These are phyloP conservation scores for Liodrosophila aerea DNA, from an alignment of 2,888 invertebrate genomes.

Conservation along the genomic window DNA sequence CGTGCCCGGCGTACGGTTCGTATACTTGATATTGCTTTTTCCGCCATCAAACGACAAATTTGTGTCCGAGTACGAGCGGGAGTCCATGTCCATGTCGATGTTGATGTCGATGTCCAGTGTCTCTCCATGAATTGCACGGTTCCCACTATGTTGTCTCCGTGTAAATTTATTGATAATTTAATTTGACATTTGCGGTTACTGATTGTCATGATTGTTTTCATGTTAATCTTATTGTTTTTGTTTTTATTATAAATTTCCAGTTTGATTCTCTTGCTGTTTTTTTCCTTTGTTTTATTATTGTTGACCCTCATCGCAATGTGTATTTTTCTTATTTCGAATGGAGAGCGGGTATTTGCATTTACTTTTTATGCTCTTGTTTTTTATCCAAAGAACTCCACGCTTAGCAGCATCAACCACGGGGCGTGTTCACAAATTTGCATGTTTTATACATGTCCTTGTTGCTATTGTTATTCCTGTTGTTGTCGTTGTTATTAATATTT, in stretches of 20 bases:
- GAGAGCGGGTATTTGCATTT: conserved; percentile 65
- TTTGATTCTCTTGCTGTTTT: conserved; percentile 36
- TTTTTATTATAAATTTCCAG: conserved; percentile 27
- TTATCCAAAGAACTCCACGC: conserved; percentile 35
- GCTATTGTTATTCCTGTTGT: conserved; percentile 12
- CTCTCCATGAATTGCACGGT: conserved; percentile 5
- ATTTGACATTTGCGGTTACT: conserved; percentile 80
- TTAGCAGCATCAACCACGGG: conserved; percentile 66
- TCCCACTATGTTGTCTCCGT: conserved; percentile 36
- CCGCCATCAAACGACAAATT: conserved; percentile 42
- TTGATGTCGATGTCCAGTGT: conserved; percentile 4
- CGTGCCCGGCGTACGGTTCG: conserved; percentile 31
- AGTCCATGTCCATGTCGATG: no score
- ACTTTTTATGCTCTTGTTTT: conserved; percentile 65
- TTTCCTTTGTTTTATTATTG: conserved; percentile 37
- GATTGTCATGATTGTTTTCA: conserved; percentile 79
- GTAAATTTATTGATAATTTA: conserved; percentile 81
- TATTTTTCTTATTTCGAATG: conserved; percentile 58
- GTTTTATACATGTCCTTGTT: conserved; percentile 54
- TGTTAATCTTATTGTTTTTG: conserved; percentile 76
- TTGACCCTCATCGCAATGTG: conserved; percentile 38
- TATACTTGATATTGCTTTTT: conserved; percentile 64
- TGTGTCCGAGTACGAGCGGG: conserved; percentile 37
- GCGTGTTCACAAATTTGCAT: conserved; percentile 71
- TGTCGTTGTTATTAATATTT: conserved; percentile 26